A percentile compares a stretch with the other conserved stretches of the same genome.
Conservation (phyloP, 2,113 vertebrate species). For the Brachypteracias leptosomus region DNA sequence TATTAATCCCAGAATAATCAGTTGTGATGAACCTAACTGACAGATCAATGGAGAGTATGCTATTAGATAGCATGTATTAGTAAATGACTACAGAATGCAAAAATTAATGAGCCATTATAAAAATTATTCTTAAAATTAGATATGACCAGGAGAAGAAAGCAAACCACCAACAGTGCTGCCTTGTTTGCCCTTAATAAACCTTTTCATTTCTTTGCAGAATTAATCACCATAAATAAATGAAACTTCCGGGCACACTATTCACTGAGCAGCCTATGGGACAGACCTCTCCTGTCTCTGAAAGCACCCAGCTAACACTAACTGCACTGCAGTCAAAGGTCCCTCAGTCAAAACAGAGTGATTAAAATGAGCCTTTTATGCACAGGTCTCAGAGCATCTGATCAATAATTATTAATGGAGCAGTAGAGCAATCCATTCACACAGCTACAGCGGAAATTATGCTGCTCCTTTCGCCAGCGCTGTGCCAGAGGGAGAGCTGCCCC, state of each 20-base stretch:
- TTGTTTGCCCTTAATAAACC: background rate
- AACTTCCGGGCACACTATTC: background rate
- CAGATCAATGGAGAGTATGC: background rate
- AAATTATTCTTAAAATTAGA: background rate
- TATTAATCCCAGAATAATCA: background rate
- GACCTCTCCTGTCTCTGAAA: background rate
- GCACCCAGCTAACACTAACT: background rate
- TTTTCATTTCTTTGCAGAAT: background rate
- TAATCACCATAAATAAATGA: background rate
- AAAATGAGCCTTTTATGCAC: background rate
- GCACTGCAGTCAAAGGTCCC: background rate
- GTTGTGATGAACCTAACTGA: background rate
- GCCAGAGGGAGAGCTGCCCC: background rate
- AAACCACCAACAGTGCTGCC: background rate
- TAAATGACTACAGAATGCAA: background rate
- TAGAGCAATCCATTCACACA: background rate
- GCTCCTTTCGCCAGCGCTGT: accelerated
- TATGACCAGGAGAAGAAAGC: background rate
- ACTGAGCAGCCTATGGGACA: background rate
- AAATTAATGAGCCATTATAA: background rate
- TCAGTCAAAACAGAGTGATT: background rate
- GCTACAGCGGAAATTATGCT: background rate
- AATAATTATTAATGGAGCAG: background rate
- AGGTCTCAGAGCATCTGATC: background rate
- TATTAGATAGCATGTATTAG: background rate